Evolutionary conservation across 2,888 invertebrate genomes (phyloP).

Genomic region (Lasius platythorax): DNA sequence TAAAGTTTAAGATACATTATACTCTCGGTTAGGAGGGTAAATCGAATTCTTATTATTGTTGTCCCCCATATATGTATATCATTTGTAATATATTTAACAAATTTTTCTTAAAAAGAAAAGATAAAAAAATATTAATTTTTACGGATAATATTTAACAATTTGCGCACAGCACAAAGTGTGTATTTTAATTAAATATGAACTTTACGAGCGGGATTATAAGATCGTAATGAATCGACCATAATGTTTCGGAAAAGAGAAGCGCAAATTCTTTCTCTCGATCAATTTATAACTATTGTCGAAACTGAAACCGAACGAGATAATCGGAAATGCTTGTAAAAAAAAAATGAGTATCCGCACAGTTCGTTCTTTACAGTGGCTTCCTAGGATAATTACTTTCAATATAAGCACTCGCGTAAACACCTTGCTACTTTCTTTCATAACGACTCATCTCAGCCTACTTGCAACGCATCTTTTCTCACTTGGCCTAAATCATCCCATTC

Average conservation of each 20-base stretch:
- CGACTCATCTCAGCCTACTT: conserved; percentile 53
- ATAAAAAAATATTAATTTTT: conserved; percentile 42
- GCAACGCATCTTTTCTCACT: conserved; percentile 64
- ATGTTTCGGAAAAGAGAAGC: not conserved
- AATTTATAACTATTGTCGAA: conserved; percentile 68
- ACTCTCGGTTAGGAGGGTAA: conserved; percentile 5
- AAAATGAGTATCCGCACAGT: conserved; percentile 68
- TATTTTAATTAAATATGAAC: conserved; percentile 59
- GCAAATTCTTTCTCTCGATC: conserved; percentile 49
- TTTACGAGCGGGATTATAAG: conserved; percentile 2
- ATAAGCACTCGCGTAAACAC: conserved; percentile 43
- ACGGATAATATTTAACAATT: conserved; percentile 36
- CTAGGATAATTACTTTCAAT: conserved; percentile 72
- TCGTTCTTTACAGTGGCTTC: conserved; percentile 71
- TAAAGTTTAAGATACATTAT: conserved; percentile 32
- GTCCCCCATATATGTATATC: conserved; percentile 45
- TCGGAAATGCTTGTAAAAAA: conserved; percentile 72
- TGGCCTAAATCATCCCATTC: conserved; percentile 68
- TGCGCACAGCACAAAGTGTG: conserved; percentile 51
- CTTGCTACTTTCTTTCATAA: conserved; percentile 47
- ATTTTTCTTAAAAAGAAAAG: conserved; percentile 29
- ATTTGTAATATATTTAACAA: conserved; percentile 56
- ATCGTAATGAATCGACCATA: not conserved
- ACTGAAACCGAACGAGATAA: conserved; percentile 71
- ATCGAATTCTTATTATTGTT: conserved; percentile 59